Evolutionary conservation across 2,888 invertebrate species (phyloP), one percentile per base, ranked within the genome.

Genomic region (Laothoe populi): DNA sequence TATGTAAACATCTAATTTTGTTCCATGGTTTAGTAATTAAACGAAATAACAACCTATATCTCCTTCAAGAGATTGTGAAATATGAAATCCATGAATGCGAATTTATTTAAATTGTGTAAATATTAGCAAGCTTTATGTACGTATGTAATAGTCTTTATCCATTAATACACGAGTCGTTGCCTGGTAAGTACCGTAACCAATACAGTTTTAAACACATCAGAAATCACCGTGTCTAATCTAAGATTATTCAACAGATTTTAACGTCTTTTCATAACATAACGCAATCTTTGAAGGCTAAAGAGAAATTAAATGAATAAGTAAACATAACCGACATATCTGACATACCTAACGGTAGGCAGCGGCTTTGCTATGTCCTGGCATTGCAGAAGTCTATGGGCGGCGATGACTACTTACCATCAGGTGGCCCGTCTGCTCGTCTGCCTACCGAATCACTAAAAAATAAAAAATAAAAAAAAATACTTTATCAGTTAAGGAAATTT

Each of bases 131-230:
- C 49, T n/a, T 31, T 31, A 49, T 31, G n/a, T n/a, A n/a, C 49
- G 26, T 26, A 49, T 31, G 31, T 26, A 13, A 49, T 8, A 31
- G 2, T 26, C 8, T 26, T 48, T 49, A 49, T 16, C 31, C 16
- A 49, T 16, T 31, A 44, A 44, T 7, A 44, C 42, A 26, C 49
- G 16, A 24, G 49, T 49, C 16, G 31, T 8, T 49, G 10, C 48
- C 7, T 8, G 2, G 21, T 21, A 49, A 40, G 23, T 40, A 57
- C 40, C 31, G 42, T 63, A 49, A 53, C 63, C 63, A 64, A 57
- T 10, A 62, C 42, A 26, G 26, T 49, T 49, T 31, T 24, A 16
- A 8, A 49, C 16, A 48, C n/a, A 48, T 48, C 1, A 48, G 11
- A 48, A 49, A 49, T 16, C 24, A 7, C 26, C 49, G 16, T 10